These are phyloP conservation scores for Mellivora capensis DNA, from an alignment of 2,113 vertebrate genomes.

Conservation along the genomic window DNA sequence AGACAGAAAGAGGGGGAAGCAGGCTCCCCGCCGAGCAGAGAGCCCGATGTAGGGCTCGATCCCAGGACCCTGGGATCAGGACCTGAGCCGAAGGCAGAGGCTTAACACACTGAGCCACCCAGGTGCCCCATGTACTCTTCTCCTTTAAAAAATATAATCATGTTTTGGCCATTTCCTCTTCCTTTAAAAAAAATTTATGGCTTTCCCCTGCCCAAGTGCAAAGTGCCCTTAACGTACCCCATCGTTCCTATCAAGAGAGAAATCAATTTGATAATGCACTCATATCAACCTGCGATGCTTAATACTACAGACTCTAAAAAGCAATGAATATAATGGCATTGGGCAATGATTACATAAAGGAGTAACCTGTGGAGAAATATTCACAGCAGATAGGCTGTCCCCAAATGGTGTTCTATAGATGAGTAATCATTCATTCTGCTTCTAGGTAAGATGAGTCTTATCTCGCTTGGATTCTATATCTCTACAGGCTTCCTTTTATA, in stretches of 20 bases:
- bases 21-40: too few relatives aligned
- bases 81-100: too few relatives aligned
- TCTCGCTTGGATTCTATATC: not conserved
- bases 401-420: not conserved
- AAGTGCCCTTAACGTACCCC: not conserved
- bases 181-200: not conserved
- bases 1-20: too few relatives aligned
- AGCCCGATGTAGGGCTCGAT: too few relatives aligned
- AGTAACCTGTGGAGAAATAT: not conserved
- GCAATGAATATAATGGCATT: not conserved
- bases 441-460: not conserved
- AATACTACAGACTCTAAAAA: not conserved
- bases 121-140: too few relatives aligned
- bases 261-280: not conserved
- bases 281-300: not conserved
- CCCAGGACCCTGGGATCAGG: too few relatives aligned
- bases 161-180: not conserved
- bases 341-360: not conserved
- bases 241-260: not conserved
- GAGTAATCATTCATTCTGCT: not conserved
- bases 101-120: too few relatives aligned
- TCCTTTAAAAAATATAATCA: not conserved
- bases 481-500: slow-evolving; percentile 9
- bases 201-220: not conserved
- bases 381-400: not conserved